Conservation (phyloP, 2,888 invertebrate species). For the Cryptophagus acutangulus region DNA sequence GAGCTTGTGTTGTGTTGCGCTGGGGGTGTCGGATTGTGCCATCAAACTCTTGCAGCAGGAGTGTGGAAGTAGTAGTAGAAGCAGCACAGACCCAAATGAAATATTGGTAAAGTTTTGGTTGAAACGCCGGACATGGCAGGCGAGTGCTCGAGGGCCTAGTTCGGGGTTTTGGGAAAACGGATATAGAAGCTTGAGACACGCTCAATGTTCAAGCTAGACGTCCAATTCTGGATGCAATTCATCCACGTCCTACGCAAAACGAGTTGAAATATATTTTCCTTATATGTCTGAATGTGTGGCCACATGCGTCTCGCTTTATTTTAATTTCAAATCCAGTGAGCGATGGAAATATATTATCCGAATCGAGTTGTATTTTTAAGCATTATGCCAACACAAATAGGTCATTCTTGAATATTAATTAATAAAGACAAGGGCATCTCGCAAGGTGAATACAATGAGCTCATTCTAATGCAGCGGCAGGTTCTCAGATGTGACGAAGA, state of each 20-base stretch:
- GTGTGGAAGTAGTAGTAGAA: constrained; percentile 6
- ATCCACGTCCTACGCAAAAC: constrained; percentile 41
- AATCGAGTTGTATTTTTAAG: too few relatives aligned
- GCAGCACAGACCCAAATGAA: constrained; percentile 27
- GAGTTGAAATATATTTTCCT: constrained; percentile 41
- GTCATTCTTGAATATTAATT: constrained; percentile 22
- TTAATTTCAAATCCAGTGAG: constrained; percentile 4
- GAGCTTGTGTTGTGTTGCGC: not conserved
- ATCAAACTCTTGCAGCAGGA: constrained; percentile 13
- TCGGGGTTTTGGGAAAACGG: constrained; percentile 26
- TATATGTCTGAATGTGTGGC: constrained; percentile 34
- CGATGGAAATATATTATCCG: too few relatives aligned
- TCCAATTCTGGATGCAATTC: constrained; percentile 40
- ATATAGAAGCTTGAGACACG: constrained; percentile 27
- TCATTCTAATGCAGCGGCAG: constrained; percentile 39
- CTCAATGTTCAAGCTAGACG: constrained; percentile 21
- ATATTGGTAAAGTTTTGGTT: constrained; percentile 40
- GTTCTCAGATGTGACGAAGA: constrained; percentile 38
- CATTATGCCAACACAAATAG: constrained; percentile 6
- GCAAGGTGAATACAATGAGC: constrained; percentile 33
- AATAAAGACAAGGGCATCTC: constrained; percentile 30
- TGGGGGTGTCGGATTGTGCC: not conserved
- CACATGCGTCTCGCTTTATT: constrained; percentile 10
- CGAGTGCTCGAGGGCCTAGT: constrained; percentile 32
- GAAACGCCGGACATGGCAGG: constrained; percentile 41